Percentiles rank a stretch among this genome's conserved stretches.
These are phyloP conservation scores for Rhinoptilus africanus DNA, from an alignment of 2,113 vertebrate species.

Conservation along the genomic window DNA sequence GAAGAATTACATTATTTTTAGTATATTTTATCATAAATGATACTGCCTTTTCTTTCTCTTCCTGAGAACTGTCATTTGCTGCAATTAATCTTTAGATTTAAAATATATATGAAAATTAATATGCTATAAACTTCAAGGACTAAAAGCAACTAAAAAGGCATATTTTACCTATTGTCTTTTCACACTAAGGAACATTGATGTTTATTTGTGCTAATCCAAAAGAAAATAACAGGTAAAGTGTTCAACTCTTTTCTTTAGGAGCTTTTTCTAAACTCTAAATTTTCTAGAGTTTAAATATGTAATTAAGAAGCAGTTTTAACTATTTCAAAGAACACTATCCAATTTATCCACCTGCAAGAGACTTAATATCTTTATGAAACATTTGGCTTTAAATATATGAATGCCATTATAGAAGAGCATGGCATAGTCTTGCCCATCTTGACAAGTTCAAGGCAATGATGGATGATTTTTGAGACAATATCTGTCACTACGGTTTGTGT, in stretches of 20 bases:
- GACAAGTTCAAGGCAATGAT: conserved; percentile 14
- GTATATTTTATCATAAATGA: not conserved
- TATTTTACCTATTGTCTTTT: not conserved
- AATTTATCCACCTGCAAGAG: not conserved
- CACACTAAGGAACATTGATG: not conserved
- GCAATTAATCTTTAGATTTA: not conserved
- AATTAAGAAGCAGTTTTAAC: not conserved
- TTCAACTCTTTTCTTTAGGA: not conserved
- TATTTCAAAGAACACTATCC: not conserved
- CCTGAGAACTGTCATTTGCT: not conserved
- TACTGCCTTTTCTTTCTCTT: not conserved
- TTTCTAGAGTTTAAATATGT: not conserved
- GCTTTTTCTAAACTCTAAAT: not conserved
- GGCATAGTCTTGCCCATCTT: not conserved
- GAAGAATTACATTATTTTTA: not conserved
- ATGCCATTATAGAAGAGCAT: not conserved
- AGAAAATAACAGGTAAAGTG: not conserved
- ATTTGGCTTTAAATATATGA: not conserved
- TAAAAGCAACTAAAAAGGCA: not conserved
- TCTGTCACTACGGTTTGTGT: not conserved
- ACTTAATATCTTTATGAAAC: not conserved
- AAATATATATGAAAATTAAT: not conserved
- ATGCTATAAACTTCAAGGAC: not conserved
- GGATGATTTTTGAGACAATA: conserved; percentile 13
- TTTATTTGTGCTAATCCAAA: not conserved